A percentile compares a stretch with the other conserved stretches of the same genome.
phyloP scores from a whole-genome alignment of 1,140 invertebrate species.

The Leptinotarsa texana region DNA sequence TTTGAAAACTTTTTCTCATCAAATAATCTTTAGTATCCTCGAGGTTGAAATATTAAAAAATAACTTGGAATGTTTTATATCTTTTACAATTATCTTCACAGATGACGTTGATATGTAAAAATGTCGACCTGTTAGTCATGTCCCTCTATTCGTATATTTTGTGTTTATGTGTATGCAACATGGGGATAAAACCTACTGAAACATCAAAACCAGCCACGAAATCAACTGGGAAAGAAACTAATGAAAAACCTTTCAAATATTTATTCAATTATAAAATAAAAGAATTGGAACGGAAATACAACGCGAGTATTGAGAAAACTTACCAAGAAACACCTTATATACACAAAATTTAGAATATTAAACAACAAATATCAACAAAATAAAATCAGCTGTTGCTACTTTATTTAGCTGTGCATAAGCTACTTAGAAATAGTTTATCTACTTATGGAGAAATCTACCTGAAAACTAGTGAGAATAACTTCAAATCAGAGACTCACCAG shows the following conservation, averaged over 20 bases:
- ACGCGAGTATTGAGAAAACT: conserved; percentile 11
- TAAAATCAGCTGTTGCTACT: conserved; percentile 16
- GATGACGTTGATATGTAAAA: too few relatives aligned
- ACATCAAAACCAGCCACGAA: neutral
- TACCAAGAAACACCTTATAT: conserved; percentile 11
- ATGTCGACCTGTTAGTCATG: too few relatives aligned
- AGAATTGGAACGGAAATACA: conserved; percentile 9
- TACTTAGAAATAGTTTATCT: conserved; percentile 1
- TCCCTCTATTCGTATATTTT: too few relatives aligned
- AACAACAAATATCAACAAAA: conserved; percentile 14
- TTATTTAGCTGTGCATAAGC: conserved; percentile 10
- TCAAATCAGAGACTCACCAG: neutral
- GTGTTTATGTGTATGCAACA: too few relatives aligned
- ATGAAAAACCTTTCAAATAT: neutral
- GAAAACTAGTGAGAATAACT: neutral
- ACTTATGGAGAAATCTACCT: neutral
- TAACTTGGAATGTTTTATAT: too few relatives aligned
- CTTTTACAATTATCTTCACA: too few relatives aligned
- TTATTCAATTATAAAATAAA: conserved; percentile 14
- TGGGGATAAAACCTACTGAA: too few relatives aligned
- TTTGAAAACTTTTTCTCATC: too few relatives aligned
- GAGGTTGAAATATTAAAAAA: too few relatives aligned
- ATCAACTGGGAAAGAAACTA: neutral
- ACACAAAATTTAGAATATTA: conserved; percentile 4
- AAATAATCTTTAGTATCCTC: too few relatives aligned